Base-by-base conservation (phyloP, 1,140 invertebrate genomes). In the Ruditapes philippinarum region DNA sequence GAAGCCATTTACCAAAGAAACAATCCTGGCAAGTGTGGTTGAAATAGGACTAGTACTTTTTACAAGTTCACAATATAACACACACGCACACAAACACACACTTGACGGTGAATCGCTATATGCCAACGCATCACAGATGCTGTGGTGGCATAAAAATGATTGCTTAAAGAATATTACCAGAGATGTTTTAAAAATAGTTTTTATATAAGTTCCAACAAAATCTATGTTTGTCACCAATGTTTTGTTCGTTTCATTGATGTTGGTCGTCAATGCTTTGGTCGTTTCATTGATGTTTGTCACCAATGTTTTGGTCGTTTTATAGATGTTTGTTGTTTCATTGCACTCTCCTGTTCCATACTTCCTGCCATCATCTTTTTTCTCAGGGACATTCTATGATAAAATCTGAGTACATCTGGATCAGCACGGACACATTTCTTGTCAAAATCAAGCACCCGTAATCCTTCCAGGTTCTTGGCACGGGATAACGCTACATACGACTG, bases 401-500 rank as follows among this genome's bases (percentile, higher is more conserved):
- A 99, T 92, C 97, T 96, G 45, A 99, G 95, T 3, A 99, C 99
- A 94, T 97, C 97, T 0, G 97, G 97, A 96, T 99, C 97, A 40
- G 98, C 98, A 97, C 98, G 98, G 22, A 99, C 98, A 96, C 98
- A 98, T 68, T 97, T 96, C 7, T 97, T 96, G 94, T 98, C 97
- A 96, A 99, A 99, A 95, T 99, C 98, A 80, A 99, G 95, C 68
- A 99, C 97, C 91, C 98, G 96, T 42, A 99, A 96, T 22, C 98
- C 97, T 85, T 98, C 96, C 65, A 99, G 96, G 94, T 97, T 98
- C 94, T 98, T 97, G 33, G 98, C 98, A 92, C 99, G 96, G 14
- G 98, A 99, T 25, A 99, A 94, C 0, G 99, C 99, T 0, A 99
- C 98, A 96, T 99, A 99, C 0, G 98, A 98, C 96, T 99, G 99